Evolutionary conservation across 2,113 vertebrate species (phyloP).

Genomic region (Tamias sibiricus): DNA sequence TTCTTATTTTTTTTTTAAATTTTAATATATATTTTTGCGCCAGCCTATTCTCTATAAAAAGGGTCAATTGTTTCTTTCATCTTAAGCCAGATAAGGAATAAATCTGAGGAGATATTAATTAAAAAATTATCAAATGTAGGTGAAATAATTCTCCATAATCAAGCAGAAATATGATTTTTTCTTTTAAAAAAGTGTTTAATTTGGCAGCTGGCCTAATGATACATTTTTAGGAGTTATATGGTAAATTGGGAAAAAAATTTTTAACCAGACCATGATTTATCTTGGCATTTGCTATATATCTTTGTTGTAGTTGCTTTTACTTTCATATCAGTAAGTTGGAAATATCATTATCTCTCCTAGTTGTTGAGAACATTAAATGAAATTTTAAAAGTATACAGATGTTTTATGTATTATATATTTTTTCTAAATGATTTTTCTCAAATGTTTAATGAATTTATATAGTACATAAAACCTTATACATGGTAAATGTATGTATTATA

Average conservation of each 20-base stretch:
- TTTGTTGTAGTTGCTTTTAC: not conserved
- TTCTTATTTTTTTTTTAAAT: no score
- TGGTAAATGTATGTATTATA: not conserved
- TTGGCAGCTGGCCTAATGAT: not conserved
- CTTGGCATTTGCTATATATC: not conserved
- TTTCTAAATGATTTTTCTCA: not conserved
- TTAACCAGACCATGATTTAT: not conserved
- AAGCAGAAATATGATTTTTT: constrained; percentile 28
- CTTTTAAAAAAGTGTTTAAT: constrained; percentile 1
- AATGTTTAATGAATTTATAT: not conserved
- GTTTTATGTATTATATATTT: not conserved
- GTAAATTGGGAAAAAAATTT: not conserved
- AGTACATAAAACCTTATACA: not conserved
- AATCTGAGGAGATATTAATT: not conserved
- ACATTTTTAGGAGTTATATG: not conserved
- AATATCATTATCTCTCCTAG: not conserved
- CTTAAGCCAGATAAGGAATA: constrained; percentile 18
- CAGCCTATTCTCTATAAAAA: constrained; percentile 47
- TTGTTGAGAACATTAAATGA: constrained; percentile 11
- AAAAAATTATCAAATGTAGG: not conserved
- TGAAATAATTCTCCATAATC: constrained; percentile 45
- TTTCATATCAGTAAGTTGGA: not conserved
- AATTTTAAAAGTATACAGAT: not conserved
- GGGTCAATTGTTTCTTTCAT: constrained; percentile 32
- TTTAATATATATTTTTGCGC: not conserved